Evolutionary conservation across 2,797 vertebrate species (phyloP).

Genomic region (Gymnoscopelus microlampas): DNA sequence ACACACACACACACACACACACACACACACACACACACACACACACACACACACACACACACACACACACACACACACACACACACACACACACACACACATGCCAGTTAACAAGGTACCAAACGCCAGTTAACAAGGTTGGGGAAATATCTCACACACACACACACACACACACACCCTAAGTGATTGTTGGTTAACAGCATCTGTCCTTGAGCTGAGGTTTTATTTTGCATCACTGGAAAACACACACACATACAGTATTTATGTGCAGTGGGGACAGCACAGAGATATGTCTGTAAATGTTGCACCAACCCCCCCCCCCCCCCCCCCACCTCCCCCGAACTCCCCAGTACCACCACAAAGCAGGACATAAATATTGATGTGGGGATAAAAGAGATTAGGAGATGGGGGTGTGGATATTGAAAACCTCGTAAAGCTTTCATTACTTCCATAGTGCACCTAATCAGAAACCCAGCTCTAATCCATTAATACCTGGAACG

Average conservation of each 20-base stretch:
- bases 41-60: neutral
- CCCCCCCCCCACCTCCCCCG: neutral
- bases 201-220: conserved; percentile 43
- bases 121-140: too few relatives aligned
- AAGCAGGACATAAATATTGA: conserved; percentile 61
- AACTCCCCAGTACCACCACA: conserved; percentile 39
- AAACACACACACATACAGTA: neutral
- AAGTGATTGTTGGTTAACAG: conserved; percentile 50
- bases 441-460: conserved; percentile 28
- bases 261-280: neutral
- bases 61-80: neutral
- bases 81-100: neutral
- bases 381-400: conserved; percentile 55
- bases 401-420: conserved; percentile 39
- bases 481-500: too few relatives aligned
- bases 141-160: too few relatives aligned
- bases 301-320: neutral
- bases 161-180: neutral
- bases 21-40: neutral
- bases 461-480: conserved; percentile 43
- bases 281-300: conserved; percentile 34
- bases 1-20: conserved; percentile 4
- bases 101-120: too few relatives aligned
- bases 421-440: conserved; percentile 47
- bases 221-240: conserved; percentile 49